phyloP scores from a whole-genome alignment of 2,797 vertebrate species.

The Pangasius mekongensis region DNA sequence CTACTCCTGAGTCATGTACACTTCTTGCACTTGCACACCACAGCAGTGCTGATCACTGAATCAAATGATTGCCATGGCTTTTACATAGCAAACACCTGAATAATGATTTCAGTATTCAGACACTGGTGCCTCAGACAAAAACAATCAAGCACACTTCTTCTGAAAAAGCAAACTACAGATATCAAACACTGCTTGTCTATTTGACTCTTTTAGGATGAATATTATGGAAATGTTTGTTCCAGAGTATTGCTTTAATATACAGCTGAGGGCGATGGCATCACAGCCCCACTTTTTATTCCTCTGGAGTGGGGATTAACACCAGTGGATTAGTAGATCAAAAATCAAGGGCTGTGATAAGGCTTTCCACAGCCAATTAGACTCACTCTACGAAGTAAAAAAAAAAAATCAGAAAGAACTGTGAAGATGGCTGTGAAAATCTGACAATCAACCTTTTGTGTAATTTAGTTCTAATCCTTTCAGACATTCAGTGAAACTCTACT shows the following conservation, averaged over 20 bases:
- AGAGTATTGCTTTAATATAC: neutral
- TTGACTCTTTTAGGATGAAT: neutral
- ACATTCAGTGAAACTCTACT: neutral
- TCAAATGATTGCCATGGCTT: neutral
- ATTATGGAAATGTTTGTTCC: neutral
- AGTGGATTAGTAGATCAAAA: neutral
- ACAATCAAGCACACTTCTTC: neutral
- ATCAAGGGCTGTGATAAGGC: neutral
- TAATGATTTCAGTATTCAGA: neutral
- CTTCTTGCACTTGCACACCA: neutral
- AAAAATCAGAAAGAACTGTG: neutral
- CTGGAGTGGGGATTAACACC: neutral
- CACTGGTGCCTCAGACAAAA: neutral
- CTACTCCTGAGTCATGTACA: neutral
- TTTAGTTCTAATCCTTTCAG: neutral
- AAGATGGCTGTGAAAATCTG: neutral
- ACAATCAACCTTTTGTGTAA: neutral
- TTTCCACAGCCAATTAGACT: neutral
- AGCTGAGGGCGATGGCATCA: neutral
- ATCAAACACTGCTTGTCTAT: neutral
- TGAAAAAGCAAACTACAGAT: neutral
- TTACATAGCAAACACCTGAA: neutral
- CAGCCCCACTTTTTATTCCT: neutral
- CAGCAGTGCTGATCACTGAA: conserved; percentile 1
- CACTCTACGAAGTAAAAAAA: neutral